Percentiles rank a stretch among this genome's conserved stretches.
phyloP scores from a whole-genome alignment of 1,140 invertebrate genomes.

The Helicoverpa armigera region DNA sequence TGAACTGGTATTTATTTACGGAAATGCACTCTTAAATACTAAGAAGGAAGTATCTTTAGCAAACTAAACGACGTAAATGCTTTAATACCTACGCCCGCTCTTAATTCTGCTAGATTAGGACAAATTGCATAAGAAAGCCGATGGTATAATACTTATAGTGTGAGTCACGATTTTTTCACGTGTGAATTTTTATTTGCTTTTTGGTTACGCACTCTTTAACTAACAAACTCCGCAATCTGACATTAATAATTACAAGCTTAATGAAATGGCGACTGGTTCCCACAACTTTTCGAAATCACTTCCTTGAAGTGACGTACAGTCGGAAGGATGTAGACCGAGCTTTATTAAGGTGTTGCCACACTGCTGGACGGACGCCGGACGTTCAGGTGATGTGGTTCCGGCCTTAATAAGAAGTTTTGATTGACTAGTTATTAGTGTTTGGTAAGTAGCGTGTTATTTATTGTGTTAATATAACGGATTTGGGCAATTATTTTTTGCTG shows the following conservation, averaged over 20 bases:
- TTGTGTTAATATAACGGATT: background rate
- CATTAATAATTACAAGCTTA: conserved; percentile 9
- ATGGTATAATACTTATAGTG: too few species aligned
- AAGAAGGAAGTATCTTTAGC: too few species aligned
- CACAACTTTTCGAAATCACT: conserved; percentile 31
- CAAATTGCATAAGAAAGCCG: too few species aligned
- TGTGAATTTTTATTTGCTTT: too few species aligned
- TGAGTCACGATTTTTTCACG: too few species aligned
- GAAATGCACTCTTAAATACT: too few species aligned
- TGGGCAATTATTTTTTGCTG: conserved; percentile 28
- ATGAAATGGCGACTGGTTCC: conserved; percentile 30
- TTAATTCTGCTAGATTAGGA: too few species aligned
- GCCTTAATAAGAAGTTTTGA: conserved; percentile 28
- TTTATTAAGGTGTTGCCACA: conserved; percentile 33
- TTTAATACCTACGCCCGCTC: too few species aligned
- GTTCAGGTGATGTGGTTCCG: conserved; percentile 9
- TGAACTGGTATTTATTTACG: too few species aligned
- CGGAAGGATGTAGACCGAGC: conserved; percentile 6
- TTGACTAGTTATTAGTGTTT: conserved; percentile 1
- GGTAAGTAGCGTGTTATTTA: conserved; percentile 3
- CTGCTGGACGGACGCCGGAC: background rate
- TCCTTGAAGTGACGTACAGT: conserved; percentile 35
- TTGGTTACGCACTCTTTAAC: background rate
- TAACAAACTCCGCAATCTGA: conserved; percentile 7
- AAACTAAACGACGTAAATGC: too few species aligned